Evolutionary conservation across 2,113 vertebrate species (phyloP), one percentile per base, ranked within the genome.

Genomic region (Nerophis lumbriciformis): DNA sequence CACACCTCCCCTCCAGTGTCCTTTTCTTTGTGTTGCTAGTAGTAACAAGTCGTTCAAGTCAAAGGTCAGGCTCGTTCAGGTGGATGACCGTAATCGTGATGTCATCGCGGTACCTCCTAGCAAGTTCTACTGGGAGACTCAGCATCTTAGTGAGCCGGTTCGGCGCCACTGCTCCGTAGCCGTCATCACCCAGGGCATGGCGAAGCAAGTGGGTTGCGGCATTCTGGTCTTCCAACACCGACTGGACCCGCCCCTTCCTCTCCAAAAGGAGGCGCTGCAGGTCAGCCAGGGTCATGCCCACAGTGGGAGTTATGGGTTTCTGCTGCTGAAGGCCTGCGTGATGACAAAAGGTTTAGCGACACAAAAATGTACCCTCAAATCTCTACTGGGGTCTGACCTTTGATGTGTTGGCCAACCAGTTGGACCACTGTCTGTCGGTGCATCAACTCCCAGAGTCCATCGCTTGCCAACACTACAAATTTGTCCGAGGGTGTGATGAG

Each of bases 371-470:
- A 45, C 42, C 42, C 42, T 12, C 42, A 45, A 45, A 11, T 11
- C 42, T 45, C n/a, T 9, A 21, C n/a, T n/a, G 48, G 6, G 15
- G 4, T 16, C 61, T 65, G 8, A 81, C 78, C 82, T 63, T 80
- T 76, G 57, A 88, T 71, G 16, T 83, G 85, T 49, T 90, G 75
- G 0, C 83, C 86, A 5, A 88, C 68, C 44, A 88, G 65, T 68
- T 88, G 81, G 21, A 88, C 60, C 3, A 83, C 87, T 0, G 47
- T 81, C 69, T 88, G 83, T 53, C 84, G 54, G 65, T 89, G 86
- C 85, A 89, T 86, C 72, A 86, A 68, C 54, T 89, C 88, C 86
- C 88, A 90, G 0, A 90, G 69, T 45, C 87, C 86, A 2, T 90
- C 85, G 0, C 80, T 89, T 0, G 86, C 86, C 59, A 88, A 58